Conservation (phyloP, 2,888 invertebrate genomes). For the Coronaproctus castanopsis region DNA sequence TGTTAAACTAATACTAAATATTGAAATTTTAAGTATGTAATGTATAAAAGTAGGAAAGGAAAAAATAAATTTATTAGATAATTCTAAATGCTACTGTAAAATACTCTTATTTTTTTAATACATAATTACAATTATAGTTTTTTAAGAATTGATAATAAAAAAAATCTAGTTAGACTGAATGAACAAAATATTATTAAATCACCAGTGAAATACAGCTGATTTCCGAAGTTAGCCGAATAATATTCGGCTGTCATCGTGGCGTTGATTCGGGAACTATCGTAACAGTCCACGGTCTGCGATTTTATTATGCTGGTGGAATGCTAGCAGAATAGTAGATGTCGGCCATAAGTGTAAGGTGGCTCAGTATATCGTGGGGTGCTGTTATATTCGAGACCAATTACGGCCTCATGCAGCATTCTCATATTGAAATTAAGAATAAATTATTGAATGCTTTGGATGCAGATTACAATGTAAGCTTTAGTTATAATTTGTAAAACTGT, state of each 20-base stretch:
- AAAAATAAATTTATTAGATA: too few relatives aligned
- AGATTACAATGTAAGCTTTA: conserved; percentile 83
- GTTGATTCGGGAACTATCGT: conserved; percentile 12
- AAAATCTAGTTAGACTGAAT: too few relatives aligned
- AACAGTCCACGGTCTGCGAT: conserved; percentile 12
- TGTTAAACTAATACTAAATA: too few relatives aligned
- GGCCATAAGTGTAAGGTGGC: conserved; percentile 31
- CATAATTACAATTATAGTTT: too few relatives aligned
- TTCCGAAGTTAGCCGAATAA: conserved; percentile 5
- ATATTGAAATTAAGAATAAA: conserved; percentile 75
- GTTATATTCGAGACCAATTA: conserved; percentile 29
- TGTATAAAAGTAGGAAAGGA: too few relatives aligned
- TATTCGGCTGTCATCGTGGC: conserved; percentile 7
- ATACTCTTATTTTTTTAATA: too few relatives aligned
- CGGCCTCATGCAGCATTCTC: conserved; percentile 35
- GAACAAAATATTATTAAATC: too few relatives aligned
- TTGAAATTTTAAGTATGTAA: too few relatives aligned
- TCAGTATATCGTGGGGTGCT: conserved; percentile 28
- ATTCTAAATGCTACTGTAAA: too few relatives aligned
- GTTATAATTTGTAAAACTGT: conserved; percentile 9
- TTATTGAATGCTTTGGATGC: conserved; percentile 90
- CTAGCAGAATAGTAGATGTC: conserved; percentile 26
- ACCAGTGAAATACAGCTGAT: conserved; percentile 10
- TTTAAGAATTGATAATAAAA: too few relatives aligned
- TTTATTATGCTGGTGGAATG: conserved; percentile 14